Evolutionary conservation across 1,140 invertebrate genomes (phyloP), one percentile per base, ranked within the genome.

Genomic region (Tetraneura akinire): DNA sequence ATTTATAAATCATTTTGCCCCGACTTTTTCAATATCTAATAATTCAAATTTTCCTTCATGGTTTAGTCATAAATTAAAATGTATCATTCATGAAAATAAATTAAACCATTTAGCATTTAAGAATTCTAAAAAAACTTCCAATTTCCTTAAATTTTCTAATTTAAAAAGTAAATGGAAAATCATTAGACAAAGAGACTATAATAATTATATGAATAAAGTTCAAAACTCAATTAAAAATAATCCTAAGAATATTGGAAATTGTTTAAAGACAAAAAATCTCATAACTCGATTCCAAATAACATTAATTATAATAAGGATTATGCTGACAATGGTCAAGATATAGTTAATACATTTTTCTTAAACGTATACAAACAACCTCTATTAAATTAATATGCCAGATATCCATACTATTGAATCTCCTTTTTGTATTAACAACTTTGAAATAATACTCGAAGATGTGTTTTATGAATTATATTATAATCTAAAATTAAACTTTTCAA

Each of bases 41-140:
- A 1, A 60, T 60, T 60, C 57, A 26, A 60, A 26, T 60, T 60
- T 26, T 13, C 23, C 21, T 26, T 4, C 14, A 60, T 60, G 57
- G 57, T 60, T 60, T 60, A 60, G 57, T 13, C 8, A 60, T 60
- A 23, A 60, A 60, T 26, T 60, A 60, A 53, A 53, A 53, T 53
- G 1, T 18, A 32, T 6, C 23, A 32, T 66, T 66, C 8, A 29
- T 18, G 51, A n/a, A 53, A 53, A 53, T 3, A 53, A 53, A 53
- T n/a, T n/a, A n/a, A 8, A 53, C 18, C 51, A 53, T 53, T 53
- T 53, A 53, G 51, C 18, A 8, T 53, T n/a, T 53, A n/a, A 53
- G n/a, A 21, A 21, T n/a, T 53, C 18, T 21, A 37, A 37, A 4
- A 3, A 53, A 21, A 18, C n/a, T n/a, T 21, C 51, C n/a, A n/a